These are phyloP conservation scores for Poicephalus gulielmi DNA, from an alignment of 2,113 vertebrate species.

Conservation along the genomic window DNA sequence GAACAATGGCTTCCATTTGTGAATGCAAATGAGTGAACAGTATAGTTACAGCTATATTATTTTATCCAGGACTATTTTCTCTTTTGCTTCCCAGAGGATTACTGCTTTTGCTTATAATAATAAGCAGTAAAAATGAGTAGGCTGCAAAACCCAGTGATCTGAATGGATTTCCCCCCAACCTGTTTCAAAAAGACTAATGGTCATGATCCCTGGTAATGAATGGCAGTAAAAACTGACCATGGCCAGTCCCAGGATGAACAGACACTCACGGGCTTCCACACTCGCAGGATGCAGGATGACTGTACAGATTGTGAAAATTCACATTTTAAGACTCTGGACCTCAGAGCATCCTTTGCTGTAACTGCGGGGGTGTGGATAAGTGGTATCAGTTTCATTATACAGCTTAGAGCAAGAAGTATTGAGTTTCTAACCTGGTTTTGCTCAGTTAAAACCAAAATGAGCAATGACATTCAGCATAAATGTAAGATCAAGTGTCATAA, in stretches of 20 bases:
- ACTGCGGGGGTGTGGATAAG: background rate
- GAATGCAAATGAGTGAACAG: background rate
- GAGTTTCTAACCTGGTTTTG: constrained; percentile 6
- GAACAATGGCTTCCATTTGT: background rate
- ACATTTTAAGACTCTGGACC: background rate
- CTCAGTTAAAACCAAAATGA: background rate
- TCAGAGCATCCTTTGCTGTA: background rate
- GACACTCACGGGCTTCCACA: background rate
- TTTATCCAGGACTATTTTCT: background rate
- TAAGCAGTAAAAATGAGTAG: background rate
- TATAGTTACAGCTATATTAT: background rate
- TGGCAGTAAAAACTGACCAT: background rate
- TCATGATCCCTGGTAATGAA: background rate
- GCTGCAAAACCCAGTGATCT: background rate
- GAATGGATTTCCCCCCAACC: background rate
- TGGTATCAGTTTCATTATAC: background rate
- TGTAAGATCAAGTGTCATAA: background rate
- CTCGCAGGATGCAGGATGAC: background rate
- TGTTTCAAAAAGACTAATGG: background rate
- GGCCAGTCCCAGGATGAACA: background rate
- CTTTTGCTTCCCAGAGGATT: background rate
- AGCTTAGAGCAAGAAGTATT: background rate
- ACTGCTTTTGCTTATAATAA: background rate
- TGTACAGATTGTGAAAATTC: background rate
- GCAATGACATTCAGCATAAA: background rate